Conservation (phyloP, 1,140 invertebrate genomes). For the Drosophila arawakana region DNA sequence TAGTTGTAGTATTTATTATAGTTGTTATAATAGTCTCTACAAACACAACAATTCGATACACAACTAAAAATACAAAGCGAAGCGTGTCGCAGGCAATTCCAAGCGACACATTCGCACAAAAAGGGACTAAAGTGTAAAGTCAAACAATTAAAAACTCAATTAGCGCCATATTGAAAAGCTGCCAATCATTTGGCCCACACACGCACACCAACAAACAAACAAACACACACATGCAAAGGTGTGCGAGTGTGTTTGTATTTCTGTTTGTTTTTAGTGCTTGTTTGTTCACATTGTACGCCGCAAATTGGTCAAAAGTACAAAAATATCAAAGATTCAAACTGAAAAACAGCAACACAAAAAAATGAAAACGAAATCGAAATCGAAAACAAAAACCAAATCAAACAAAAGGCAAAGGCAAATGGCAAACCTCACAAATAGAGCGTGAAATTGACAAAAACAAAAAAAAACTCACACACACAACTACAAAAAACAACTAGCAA, state of each 20-base stretch:
- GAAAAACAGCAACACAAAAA: slow-evolving; percentile 45
- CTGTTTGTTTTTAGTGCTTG: slow-evolving; percentile 44
- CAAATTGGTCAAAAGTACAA: slow-evolving; percentile 83
- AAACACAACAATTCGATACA: slow-evolving; percentile 7
- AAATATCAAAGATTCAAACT: slow-evolving; percentile 73
- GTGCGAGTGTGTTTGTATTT: slow-evolving; percentile 21
- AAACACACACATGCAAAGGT: slow-evolving; percentile 23
- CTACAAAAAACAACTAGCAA: slow-evolving; percentile 31
- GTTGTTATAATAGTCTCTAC: no score
- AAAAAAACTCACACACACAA: slow-evolving; percentile 21
- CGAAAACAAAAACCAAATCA: slow-evolving; percentile 31
- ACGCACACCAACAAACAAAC: slow-evolving; percentile 19
- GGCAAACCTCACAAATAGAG: slow-evolving; percentile 80
- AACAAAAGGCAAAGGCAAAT: slow-evolving; percentile 71
- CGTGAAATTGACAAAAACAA: slow-evolving; percentile 79
- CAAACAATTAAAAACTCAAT: slow-evolving; percentile 83
- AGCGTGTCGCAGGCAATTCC: slow-evolving; percentile 37
- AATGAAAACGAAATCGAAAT: slow-evolving; percentile 21
- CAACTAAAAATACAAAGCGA: slow-evolving; percentile 36
- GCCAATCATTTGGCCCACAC: slow-evolving; percentile 70
- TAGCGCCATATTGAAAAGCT: slow-evolving; percentile 82
- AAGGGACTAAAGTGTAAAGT: slow-evolving; percentile 69
- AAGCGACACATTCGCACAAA: slow-evolving; percentile 49
- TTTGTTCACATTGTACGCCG: slow-evolving; percentile 78
- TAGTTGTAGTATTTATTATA: no score